Percentiles rank a stretch among this genome's conserved stretches.
Evolutionary conservation across 1,140 invertebrate genomes (phyloP).

Genomic region (Aphidius gifuensis): DNA sequence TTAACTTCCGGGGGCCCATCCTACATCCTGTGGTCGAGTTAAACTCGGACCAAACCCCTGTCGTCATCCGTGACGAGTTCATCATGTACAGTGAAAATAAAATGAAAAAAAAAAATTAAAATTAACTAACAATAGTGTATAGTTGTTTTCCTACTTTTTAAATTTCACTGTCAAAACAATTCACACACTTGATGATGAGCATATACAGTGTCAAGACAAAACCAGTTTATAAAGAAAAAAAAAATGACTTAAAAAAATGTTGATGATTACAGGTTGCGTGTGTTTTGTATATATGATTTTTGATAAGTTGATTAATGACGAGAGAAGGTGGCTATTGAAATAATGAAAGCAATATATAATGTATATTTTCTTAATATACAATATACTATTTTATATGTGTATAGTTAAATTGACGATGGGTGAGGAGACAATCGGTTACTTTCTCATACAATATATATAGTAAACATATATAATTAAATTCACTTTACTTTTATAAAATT

Average conservation of each 20-base stretch:
- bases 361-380: no score
- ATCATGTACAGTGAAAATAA: constrained; percentile 8
- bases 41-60: constrained; percentile 31
- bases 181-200: constrained; percentile 20
- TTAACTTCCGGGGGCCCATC: constrained; percentile 45
- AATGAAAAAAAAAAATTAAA: not conserved
- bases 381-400: no score
- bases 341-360: not conserved
- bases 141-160: constrained; percentile 26
- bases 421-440: no score
- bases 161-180: constrained; percentile 26
- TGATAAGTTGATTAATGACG: not conserved
- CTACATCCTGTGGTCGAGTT: constrained; percentile 38
- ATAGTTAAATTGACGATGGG: no score
- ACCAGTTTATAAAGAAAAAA: constrained; percentile 3
- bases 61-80: constrained; percentile 35
- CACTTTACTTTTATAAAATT: no score
- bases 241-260: constrained; percentile 5
- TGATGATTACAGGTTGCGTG: constrained; percentile 2
- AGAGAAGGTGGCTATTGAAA: not conserved
- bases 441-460: no score
- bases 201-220: no score
- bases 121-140: constrained; percentile 1
- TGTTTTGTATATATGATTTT: not conserved
- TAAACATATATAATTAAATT: no score